These are phyloP conservation scores for Semotilus atromaculatus DNA, from an alignment of 2,797 vertebrate genomes.

Conservation along the genomic window DNA sequence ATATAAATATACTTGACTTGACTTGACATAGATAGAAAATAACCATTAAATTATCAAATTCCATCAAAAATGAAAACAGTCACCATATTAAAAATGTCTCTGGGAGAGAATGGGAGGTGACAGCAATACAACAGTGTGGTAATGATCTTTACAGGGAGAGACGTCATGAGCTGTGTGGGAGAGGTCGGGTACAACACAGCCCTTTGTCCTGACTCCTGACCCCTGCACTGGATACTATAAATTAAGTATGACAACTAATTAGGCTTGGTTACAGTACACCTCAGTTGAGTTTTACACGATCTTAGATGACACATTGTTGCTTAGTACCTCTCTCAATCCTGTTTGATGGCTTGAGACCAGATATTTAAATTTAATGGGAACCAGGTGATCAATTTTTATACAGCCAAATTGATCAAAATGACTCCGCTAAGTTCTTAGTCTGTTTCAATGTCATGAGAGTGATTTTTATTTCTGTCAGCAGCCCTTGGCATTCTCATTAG, in stretches of 20 bases:
- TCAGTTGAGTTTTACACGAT: neutral
- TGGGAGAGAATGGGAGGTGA: conserved; percentile 7
- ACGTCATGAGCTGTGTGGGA: conserved; percentile 24
- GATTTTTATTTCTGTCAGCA: neutral
- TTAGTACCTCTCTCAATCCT: neutral
- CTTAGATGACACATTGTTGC: neutral
- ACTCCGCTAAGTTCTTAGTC: neutral
- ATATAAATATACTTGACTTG: too few species aligned
- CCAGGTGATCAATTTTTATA: conserved; percentile 3
- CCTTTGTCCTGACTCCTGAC: conserved; percentile 25
- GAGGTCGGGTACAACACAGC: neutral
- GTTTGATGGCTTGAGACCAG: neutral
- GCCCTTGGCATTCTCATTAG: conserved; percentile 1
- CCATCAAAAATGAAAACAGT: neutral
- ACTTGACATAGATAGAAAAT: neutral
- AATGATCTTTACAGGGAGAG: conserved; percentile 58
- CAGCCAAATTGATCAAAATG: neutral
- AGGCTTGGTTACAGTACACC: neutral
- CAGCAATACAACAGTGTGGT: conserved; percentile 23
- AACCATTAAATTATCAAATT: neutral
- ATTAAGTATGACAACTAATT: conserved; percentile 26
- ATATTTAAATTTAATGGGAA: neutral
- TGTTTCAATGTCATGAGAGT: neutral
- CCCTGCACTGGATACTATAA: conserved; percentile 12
- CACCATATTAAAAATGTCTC: neutral